phyloP scores from a whole-genome alignment of 2,113 vertebrate species.

The Patagioenas fasciata region DNA sequence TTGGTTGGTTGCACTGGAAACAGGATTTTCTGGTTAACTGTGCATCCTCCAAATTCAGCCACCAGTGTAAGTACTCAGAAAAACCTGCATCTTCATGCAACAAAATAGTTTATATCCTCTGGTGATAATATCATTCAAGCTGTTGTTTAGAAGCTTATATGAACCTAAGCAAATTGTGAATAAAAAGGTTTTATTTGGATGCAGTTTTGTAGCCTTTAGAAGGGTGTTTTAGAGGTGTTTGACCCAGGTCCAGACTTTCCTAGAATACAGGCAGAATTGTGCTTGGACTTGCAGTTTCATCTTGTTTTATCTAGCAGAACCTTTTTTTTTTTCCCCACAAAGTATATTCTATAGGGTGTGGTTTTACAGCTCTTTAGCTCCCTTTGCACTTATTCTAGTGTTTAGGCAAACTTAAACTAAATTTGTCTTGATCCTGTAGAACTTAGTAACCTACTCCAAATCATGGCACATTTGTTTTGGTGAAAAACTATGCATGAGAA shows the following conservation, averaged over 20 bases:
- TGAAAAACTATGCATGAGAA: neutral
- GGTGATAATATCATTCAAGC: neutral
- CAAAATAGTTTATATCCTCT: neutral
- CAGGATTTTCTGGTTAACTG: neutral
- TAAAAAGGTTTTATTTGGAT: neutral
- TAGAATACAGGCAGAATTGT: neutral
- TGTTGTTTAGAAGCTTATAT: neutral
- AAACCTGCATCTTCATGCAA: neutral
- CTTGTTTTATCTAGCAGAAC: neutral
- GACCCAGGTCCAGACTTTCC: neutral
- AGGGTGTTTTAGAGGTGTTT: neutral
- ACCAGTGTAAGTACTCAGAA: accelerated
- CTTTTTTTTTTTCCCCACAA: neutral
- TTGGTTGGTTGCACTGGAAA: neutral
- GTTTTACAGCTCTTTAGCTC: neutral
- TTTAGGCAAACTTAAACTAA: neutral
- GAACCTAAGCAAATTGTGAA: neutral
- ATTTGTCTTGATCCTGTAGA: neutral
- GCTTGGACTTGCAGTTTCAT: neutral
- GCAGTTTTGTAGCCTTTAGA: neutral
- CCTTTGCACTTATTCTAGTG: neutral
- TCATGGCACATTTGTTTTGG: neutral
- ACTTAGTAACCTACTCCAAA: neutral
- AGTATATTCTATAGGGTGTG: neutral
- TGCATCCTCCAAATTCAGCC: neutral